phyloP scores from a whole-genome alignment of 1,140 invertebrate species.

The Platorchestia sp. region DNA sequence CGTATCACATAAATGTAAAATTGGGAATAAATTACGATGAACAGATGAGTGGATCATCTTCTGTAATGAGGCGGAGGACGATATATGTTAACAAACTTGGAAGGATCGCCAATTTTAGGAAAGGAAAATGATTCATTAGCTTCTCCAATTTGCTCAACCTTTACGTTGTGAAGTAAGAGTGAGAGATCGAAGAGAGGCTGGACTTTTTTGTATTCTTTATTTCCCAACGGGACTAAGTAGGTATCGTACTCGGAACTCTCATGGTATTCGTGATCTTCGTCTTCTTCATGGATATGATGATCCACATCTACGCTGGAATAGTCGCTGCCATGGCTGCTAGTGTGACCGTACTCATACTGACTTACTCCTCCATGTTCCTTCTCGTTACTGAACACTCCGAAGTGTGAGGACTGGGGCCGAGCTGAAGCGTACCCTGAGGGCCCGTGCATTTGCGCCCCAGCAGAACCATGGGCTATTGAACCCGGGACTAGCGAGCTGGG shows the following conservation, averaged over 20 bases:
- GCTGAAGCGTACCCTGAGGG: background rate
- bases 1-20: background rate
- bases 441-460: background rate
- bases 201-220: background rate
- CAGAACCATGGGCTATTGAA: no score
- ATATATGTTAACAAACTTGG: constrained; percentile 45
- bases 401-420: constrained; percentile 22
- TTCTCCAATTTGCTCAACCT: constrained; percentile 39
- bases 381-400: constrained; percentile 1
- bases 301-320: background rate
- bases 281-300: background rate
- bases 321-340: background rate
- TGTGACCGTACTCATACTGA: background rate
- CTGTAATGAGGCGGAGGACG: constrained; percentile 46
- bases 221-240: background rate
- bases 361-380: background rate
- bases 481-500: background rate
- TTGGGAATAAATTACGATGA: background rate
- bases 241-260: constrained; percentile 17
- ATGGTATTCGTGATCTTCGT: background rate
- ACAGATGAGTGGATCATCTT: background rate
- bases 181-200: constrained; percentile 54
- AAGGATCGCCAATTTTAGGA: constrained; percentile 56
- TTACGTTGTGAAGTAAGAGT: constrained; percentile 41
- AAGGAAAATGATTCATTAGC: constrained; percentile 58